Conservation (phyloP, 2,113 vertebrate species). For the Clarias batrachus region DNA sequence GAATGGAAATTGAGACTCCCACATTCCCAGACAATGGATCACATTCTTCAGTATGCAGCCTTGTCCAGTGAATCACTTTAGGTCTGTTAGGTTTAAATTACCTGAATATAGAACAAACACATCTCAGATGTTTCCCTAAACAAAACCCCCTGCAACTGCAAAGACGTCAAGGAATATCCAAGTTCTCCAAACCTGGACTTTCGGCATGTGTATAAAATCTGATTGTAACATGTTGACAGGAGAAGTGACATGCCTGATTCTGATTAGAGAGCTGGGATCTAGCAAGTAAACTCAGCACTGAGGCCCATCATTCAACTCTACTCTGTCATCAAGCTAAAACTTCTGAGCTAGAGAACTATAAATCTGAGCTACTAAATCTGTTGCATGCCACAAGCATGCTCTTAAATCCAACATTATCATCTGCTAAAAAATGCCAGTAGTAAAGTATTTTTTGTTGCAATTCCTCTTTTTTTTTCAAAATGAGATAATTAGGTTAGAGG, state of each 20-base stretch:
- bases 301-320: slow-evolving; percentile 11
- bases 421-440: not conserved
- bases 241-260: not conserved
- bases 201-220: not conserved
- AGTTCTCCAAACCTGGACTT: not conserved
- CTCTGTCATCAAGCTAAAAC: slow-evolving; percentile 30
- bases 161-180: not conserved
- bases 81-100: slow-evolving; percentile 19
- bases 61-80: slow-evolving; percentile 66
- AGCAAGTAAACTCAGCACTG: not conserved
- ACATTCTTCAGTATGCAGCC: slow-evolving; percentile 67
- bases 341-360: not conserved
- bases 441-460: not conserved
- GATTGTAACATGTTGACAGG: not conserved
- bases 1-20: slow-evolving; percentile 65
- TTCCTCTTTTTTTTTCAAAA: not conserved
- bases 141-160: slow-evolving; percentile 33
- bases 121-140: slow-evolving; percentile 46
- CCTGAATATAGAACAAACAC: slow-evolving; percentile 33
- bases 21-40: slow-evolving; percentile 77
- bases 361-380: slow-evolving; percentile 33
- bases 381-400: slow-evolving; percentile 8
- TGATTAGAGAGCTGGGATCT: not conserved
- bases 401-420: slow-evolving; percentile 20
- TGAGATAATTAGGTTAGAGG: not conserved